Conservation (phyloP, 2,113 vertebrate species). For the Pangasianodon gigas region DNA sequence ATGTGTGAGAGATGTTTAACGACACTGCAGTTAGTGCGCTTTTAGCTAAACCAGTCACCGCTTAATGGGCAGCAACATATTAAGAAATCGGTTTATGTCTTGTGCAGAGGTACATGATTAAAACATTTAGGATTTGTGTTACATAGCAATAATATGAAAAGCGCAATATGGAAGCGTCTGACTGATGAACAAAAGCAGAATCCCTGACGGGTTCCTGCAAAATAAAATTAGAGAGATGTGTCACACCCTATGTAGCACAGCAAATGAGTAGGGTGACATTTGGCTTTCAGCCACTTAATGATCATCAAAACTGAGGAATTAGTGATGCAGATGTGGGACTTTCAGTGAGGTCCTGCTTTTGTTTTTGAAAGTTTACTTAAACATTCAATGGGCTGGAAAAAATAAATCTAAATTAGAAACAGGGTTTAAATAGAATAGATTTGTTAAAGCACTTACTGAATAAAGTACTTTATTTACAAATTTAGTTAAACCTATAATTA, state of each 20-base stretch:
- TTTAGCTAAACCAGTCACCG: slow-evolving; percentile 34
- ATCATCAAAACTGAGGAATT: neutral
- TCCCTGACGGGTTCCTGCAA: too few species aligned
- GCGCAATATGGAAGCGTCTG: neutral
- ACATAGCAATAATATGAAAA: neutral
- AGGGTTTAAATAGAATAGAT: neutral
- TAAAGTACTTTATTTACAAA: neutral
- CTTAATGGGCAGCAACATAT: slow-evolving; percentile 13
- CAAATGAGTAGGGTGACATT: neutral
- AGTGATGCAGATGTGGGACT: neutral
- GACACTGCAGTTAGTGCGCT: slow-evolving; percentile 21
- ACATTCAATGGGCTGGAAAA: neutral
- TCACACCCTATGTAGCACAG: neutral
- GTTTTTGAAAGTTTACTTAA: neutral
- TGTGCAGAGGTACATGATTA: neutral
- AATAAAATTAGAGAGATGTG: neutral
- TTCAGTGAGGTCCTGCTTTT: neutral
- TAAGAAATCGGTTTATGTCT: neutral
- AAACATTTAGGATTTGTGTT: neutral
- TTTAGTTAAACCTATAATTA: slow-evolving; percentile 11
- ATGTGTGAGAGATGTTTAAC: slow-evolving; percentile 46
- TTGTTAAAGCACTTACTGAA: neutral
- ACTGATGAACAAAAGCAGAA: neutral
- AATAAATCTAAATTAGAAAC: neutral
- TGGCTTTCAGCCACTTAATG: neutral